Evolutionary conservation across 2,113 vertebrate species (phyloP).

Genomic region (Corydoras sp.): DNA sequence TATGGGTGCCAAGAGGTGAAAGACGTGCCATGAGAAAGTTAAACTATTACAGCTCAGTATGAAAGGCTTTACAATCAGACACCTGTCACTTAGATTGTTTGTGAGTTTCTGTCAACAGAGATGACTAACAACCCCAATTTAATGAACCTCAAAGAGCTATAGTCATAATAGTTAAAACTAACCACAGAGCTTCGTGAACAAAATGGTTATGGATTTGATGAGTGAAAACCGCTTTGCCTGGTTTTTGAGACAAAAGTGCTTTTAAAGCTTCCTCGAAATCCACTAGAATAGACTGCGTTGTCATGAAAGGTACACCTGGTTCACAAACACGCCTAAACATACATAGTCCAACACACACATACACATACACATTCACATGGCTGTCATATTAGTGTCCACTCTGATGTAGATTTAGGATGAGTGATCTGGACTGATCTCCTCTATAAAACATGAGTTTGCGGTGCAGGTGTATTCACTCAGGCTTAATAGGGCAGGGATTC

Average conservation of each 20-base stretch:
- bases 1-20: neutral
- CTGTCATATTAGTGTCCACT: conserved; percentile 21
- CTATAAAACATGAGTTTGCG: conserved; percentile 34
- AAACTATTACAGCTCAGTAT: neutral
- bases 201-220: neutral
- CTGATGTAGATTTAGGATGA: conserved; percentile 15
- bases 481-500: conserved; percentile 21
- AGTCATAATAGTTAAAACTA: conserved; percentile 19
- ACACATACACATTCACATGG: conserved; percentile 1
- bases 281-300: neutral
- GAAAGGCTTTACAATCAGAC: conserved; percentile 11
- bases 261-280: conserved; percentile 6
- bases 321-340: conserved; percentile 15
- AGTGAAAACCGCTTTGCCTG: neutral
- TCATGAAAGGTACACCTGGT: conserved; percentile 32
- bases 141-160: neutral
- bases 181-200: conserved; percentile 1
- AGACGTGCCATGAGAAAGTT: conserved; percentile 12
- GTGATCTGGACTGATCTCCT: conserved; percentile 22
- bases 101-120: conserved; percentile 4
- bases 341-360: conserved; percentile 22
- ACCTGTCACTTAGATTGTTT: conserved; percentile 3
- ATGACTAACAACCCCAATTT: neutral
- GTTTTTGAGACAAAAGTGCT: conserved; percentile 19
- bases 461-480: conserved; percentile 22